These are phyloP conservation scores for Macropodus opercularis DNA, from an alignment of 2,797 vertebrate species.

Conservation along the genomic window DNA sequence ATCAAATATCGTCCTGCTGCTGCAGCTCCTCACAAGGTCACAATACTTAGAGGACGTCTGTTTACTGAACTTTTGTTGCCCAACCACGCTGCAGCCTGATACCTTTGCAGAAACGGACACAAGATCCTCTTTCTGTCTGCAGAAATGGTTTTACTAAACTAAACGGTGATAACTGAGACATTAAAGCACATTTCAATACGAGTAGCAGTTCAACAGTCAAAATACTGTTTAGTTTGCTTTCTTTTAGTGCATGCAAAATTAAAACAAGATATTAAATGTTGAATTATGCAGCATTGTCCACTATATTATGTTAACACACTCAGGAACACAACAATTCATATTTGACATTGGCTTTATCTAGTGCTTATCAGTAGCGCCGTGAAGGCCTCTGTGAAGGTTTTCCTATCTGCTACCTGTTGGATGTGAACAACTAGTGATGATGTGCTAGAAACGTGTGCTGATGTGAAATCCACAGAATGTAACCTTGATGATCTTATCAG, in stretches of 20 bases:
- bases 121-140: not conserved
- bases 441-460: not conserved
- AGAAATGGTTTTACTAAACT: not conserved
- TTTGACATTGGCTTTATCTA: constrained; percentile 20
- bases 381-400: constrained; percentile 49
- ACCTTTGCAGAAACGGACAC: constrained; percentile 4
- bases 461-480: constrained; percentile 11
- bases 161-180: not conserved
- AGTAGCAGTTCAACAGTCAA: not conserved
- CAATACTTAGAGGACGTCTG: constrained; percentile 30
- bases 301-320: not conserved
- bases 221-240: not conserved
- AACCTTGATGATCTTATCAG: constrained; percentile 37
- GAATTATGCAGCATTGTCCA: not conserved
- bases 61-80: constrained; percentile 14
- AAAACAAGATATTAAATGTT: not conserved
- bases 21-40: constrained; percentile 8
- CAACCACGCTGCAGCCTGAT: constrained; percentile 8
- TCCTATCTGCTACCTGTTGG: constrained; percentile 10
- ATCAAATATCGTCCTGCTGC: no score
- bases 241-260: not conserved
- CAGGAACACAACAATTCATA: constrained; percentile 16
- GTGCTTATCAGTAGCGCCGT: constrained; percentile 45
- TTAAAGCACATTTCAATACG: not conserved
- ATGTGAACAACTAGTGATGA: constrained; percentile 13